phyloP scores from a whole-genome alignment of 1,140 invertebrate species.

The Orius laevigatus region DNA sequence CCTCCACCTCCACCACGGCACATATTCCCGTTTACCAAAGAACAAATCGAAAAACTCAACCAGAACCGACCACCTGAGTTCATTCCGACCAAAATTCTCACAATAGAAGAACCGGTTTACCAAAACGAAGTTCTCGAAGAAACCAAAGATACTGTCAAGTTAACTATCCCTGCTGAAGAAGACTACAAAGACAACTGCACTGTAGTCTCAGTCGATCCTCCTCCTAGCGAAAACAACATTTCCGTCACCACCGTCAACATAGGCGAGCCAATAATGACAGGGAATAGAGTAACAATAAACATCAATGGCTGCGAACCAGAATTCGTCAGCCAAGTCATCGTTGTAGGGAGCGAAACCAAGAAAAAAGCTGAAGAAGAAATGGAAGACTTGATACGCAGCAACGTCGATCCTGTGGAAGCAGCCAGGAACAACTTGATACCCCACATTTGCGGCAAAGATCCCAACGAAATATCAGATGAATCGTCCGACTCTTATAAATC shows the following conservation, averaged over 20 bases:
- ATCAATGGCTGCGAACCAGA: constrained; percentile 18
- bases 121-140: constrained; percentile 2
- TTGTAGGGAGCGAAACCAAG: constrained; percentile 11
- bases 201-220: constrained; percentile 1
- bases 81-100: constrained; percentile 14
- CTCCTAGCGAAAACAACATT: constrained; percentile 1
- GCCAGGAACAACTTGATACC: constrained; percentile 49
- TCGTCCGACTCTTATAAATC: constrained; percentile 5
- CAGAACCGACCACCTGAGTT: constrained; percentile 10
- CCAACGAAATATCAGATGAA: constrained; percentile 1
- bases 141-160: not conserved
- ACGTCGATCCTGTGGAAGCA: constrained; percentile 49
- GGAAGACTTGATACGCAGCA: constrained; percentile 15
- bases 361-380: constrained; percentile 16
- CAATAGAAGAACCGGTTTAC: constrained; percentile 3
- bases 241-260: not conserved
- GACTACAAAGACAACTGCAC: constrained; percentile 7
- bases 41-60: constrained; percentile 10
- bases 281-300: constrained; percentile 25
- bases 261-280: constrained; percentile 10
- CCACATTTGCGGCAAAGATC: constrained; percentile 41
- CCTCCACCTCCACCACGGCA: constrained; percentile 21
- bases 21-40: constrained; percentile 22
- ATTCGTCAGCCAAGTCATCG: constrained; percentile 17
- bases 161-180: constrained; percentile 7